Conservation (phyloP, 2,113 vertebrate species). For the Pelusios castaneus region DNA sequence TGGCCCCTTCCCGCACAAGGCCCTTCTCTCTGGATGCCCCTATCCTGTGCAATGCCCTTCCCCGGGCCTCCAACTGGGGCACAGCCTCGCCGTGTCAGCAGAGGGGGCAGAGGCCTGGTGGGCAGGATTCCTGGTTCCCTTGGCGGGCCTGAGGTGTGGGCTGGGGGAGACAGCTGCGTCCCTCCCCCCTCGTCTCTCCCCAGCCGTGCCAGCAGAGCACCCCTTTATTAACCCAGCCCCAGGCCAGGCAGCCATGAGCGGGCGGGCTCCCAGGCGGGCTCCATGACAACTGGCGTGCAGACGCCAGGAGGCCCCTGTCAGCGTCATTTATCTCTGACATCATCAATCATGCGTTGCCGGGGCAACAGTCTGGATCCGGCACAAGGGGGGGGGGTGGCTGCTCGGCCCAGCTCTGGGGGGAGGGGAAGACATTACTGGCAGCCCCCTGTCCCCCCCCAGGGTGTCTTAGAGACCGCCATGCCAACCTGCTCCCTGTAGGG, state of each 20-base stretch:
- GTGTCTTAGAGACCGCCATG: accelerated
- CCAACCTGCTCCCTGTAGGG: accelerated
- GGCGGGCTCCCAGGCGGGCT: conserved; percentile 61
- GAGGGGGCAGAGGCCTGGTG: background rate
- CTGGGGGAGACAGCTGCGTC: background rate
- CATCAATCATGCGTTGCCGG: conserved; percentile 78
- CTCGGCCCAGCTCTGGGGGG: conserved; percentile 15
- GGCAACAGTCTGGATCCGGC: conserved; percentile 74
- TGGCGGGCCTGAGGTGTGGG: background rate
- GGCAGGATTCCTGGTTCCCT: background rate
- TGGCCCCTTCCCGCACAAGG: too few species aligned
- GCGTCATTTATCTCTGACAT: conserved; percentile 84
- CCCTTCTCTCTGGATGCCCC: too few species aligned
- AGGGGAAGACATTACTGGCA: too few species aligned
- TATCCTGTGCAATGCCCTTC: background rate
- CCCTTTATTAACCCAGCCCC: conserved; percentile 1
- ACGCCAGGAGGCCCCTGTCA: conserved; percentile 73
- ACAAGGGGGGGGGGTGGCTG: conserved; percentile 62
- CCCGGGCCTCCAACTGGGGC: background rate
- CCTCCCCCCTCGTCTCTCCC: background rate
- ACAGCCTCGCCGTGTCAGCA: background rate
- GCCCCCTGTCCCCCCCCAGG: background rate
- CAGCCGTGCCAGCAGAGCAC: background rate
- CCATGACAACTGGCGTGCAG: conserved; percentile 81
- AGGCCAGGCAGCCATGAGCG: background rate